These are phyloP conservation scores for Huso huso DNA, from an alignment of 2,797 vertebrate species.

Conservation along the genomic window DNA sequence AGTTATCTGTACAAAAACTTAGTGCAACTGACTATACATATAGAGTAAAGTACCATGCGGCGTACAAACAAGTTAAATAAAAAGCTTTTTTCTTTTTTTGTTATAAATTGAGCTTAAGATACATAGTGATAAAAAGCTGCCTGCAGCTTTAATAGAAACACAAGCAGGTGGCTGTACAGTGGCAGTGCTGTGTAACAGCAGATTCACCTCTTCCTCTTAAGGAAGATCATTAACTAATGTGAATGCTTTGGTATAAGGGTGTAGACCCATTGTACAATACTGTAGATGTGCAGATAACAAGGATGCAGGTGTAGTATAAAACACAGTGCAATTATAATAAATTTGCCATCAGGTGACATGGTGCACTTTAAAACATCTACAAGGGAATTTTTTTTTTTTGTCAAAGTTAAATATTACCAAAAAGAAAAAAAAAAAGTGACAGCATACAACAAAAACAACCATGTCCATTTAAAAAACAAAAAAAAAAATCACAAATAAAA, in stretches of 20 bases:
- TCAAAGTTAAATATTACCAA: too few species aligned
- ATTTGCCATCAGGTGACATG: too few species aligned
- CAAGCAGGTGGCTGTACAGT: slow-evolving; percentile 29
- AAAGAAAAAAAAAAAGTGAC: too few species aligned
- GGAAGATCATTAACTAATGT: slow-evolving; percentile 18
- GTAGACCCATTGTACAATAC: too few species aligned
- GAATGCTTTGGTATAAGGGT: slow-evolving; percentile 5
- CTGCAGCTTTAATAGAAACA: slow-evolving; percentile 66
- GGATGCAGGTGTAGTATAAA: too few species aligned
- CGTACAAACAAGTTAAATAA: slow-evolving; percentile 54
- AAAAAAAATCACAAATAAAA: too few species aligned
- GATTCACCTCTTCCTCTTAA: slow-evolving; percentile 39
- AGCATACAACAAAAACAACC: too few species aligned
- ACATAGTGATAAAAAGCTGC: slow-evolving; percentile 49
- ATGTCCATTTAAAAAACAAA: too few species aligned
- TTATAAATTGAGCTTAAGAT: slow-evolving; percentile 36
- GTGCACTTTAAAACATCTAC: too few species aligned
- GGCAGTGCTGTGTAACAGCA: slow-evolving; percentile 33
- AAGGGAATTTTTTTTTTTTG: too few species aligned
- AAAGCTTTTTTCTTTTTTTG: slow-evolving; percentile 37
- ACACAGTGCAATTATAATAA: too few species aligned
- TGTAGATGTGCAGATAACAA: too few species aligned
- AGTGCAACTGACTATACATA: slow-evolving; percentile 66
- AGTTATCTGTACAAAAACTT: slow-evolving; percentile 64
- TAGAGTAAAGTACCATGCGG: slow-evolving; percentile 62